These are phyloP conservation scores for Sphaeramia orbicularis DNA, from an alignment of 2,797 vertebrate species.

Conservation along the genomic window DNA sequence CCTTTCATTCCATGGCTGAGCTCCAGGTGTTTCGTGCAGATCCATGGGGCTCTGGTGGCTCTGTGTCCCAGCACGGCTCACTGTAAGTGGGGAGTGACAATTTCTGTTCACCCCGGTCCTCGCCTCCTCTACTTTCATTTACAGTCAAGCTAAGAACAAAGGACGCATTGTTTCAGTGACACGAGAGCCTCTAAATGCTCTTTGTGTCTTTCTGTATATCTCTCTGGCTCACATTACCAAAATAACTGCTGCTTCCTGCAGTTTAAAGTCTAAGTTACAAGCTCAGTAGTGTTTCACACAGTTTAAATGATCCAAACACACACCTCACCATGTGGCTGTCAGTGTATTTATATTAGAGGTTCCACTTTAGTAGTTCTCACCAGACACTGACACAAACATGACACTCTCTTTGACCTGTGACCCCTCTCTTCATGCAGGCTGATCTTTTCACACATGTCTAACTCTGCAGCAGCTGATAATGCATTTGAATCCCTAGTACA, in stretches of 20 bases:
- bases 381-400: conserved; percentile 66
- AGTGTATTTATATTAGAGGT: conserved; percentile 51
- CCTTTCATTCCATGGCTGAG: not conserved
- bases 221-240: conserved; percentile 41
- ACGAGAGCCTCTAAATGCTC: conserved; percentile 27
- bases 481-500: conserved; percentile 24
- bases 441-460: conserved; percentile 51
- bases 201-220: conserved; percentile 15
- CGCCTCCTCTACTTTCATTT: conserved; percentile 23
- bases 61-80: conserved; percentile 15
- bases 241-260: conserved; percentile 35
- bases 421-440: conserved; percentile 24
- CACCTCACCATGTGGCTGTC: conserved; percentile 37
- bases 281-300: not conserved
- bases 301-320: conserved; percentile 25
- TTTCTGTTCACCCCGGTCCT: conserved; percentile 31
- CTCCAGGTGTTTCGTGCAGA: conserved; percentile 12
- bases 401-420: conserved; percentile 58
- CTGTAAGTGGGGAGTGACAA: conserved; percentile 31
- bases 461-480: conserved; percentile 43
- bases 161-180: conserved; percentile 40
- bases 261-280: not conserved
- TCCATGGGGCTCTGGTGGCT: conserved; percentile 6
- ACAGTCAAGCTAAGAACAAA: conserved; percentile 47
- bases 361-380: conserved; percentile 52